Evolutionary conservation across 2,888 invertebrate genomes (phyloP).

Genomic region (Tryphoninae sp.): DNA sequence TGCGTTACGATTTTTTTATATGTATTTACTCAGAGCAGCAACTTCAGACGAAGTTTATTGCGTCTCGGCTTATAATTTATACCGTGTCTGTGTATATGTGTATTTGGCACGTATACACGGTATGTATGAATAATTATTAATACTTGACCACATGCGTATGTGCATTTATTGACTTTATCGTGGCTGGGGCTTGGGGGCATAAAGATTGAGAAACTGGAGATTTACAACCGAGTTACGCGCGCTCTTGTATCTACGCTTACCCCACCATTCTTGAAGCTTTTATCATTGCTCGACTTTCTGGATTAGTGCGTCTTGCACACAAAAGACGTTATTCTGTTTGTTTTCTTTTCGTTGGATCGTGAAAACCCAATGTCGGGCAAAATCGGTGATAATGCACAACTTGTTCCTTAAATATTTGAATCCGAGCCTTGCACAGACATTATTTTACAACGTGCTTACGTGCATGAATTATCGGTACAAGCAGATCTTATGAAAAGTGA

Average conservation of each 20-base stretch:
- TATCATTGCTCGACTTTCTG: background rate
- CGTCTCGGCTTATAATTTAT: background rate
- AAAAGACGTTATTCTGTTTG: background rate
- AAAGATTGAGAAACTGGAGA: constrained; percentile 31
- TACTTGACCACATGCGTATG: background rate
- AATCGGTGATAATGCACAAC: constrained; percentile 2
- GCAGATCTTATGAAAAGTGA: too few relatives aligned
- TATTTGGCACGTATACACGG: background rate
- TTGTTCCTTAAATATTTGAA: constrained; percentile 1
- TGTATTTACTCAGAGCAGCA: background rate
- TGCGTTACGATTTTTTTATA: background rate
- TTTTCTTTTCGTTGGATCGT: background rate
- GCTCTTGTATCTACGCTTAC: background rate
- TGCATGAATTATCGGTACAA: background rate
- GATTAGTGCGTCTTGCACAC: background rate
- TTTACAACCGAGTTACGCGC: constrained; percentile 28
- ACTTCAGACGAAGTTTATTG: background rate
- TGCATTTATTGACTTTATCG: constrained; percentile 26
- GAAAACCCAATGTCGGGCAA: background rate
- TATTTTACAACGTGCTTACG: background rate
- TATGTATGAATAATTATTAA: constrained; percentile 7
- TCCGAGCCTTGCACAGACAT: background rate
- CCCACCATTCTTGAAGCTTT: background rate
- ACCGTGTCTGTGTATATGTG: background rate
- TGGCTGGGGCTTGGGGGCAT: background rate